Evolutionary conservation across 1,140 invertebrate species (phyloP).

Genomic region (Pseudoatta argentina): DNA sequence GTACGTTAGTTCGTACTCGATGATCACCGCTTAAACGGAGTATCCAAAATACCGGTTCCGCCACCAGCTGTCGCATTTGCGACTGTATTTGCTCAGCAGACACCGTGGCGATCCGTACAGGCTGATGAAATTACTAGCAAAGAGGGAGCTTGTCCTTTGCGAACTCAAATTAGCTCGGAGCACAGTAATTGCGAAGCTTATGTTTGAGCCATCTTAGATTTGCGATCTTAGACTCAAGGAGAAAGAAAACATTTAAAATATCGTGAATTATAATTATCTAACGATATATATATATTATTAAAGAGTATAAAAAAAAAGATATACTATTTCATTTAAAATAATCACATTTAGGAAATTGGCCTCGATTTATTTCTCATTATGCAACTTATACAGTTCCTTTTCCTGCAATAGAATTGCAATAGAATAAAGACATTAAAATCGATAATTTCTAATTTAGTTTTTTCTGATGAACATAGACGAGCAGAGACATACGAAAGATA

Average conservation of each 20-base stretch:
- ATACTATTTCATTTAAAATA: background rate
- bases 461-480: background rate
- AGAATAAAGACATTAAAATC: background rate
- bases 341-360: background rate
- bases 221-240: background rate
- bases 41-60: slow-evolving; percentile 41
- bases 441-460: background rate
- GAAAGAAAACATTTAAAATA: background rate
- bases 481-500: background rate
- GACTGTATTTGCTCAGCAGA: slow-evolving; percentile 56
- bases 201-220: slow-evolving; percentile 3
- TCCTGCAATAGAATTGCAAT: background rate
- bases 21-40: slow-evolving; percentile 65
- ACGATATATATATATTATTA: background rate
- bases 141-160: background rate
- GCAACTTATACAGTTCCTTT: background rate
- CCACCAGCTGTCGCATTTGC: background rate
- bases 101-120: slow-evolving; percentile 56
- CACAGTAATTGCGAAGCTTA: slow-evolving; percentile 4
- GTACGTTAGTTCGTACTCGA: slow-evolving; percentile 3
- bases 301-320: background rate
- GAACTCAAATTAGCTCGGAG: slow-evolving; percentile 22
- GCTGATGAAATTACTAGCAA: slow-evolving; percentile 63
- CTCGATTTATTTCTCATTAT: background rate
- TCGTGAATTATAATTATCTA: background rate